Base-by-base conservation (phyloP, 1,140 invertebrate genomes). In the Drosophila eugracilis region DNA sequence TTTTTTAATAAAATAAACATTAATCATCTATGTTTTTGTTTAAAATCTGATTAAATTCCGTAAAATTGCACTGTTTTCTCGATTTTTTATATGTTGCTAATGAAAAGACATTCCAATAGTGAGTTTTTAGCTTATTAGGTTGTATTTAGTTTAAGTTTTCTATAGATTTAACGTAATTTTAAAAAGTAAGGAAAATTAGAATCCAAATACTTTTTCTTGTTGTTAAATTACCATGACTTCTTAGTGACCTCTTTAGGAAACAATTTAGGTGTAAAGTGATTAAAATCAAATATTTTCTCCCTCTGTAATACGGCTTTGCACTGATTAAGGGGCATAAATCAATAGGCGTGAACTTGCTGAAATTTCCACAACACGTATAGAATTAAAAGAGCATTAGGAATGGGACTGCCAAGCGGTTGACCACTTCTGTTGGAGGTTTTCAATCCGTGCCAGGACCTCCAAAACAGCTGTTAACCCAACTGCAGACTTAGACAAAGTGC, bases 401-500 rank as follows among this genome's bases (percentile, higher is more conserved):
- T 30, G 44, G 14, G 10, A 32, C 22, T 39, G 41, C 41, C 34
- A 49, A 78, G 79, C 67, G 79, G 79, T 84, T 84, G 79, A 84
- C 79, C 79, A 84, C 79, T 83, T 59, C 32, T 67, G 63, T 42
- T 67, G 28, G 42, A 19, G 41, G 28, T 34, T 62, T 19, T 28
- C 44, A 17, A 36, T n/a, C 12, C 36, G 28, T 12, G 6, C 32
- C 28, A 7, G 26, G 36, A 32, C 49, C n/a, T 37, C 47, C n/a
- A n/a, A 24, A 55, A 41, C 58, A 17, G 47, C 45, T 54, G 69
- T 42, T 24, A 58, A 47, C 66, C 63, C 26, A 57, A 32, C 15
- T 47, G 41, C 66, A 72, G 60, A 76, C 67, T 69, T 74, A 45
- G 57, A 49, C 74, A 59, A 83, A 78, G 71, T 83, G 75, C 70